These are phyloP conservation scores for Craseonycteris thonglongyai DNA, from an alignment of 2,113 vertebrate genomes.

Conservation along the genomic window DNA sequence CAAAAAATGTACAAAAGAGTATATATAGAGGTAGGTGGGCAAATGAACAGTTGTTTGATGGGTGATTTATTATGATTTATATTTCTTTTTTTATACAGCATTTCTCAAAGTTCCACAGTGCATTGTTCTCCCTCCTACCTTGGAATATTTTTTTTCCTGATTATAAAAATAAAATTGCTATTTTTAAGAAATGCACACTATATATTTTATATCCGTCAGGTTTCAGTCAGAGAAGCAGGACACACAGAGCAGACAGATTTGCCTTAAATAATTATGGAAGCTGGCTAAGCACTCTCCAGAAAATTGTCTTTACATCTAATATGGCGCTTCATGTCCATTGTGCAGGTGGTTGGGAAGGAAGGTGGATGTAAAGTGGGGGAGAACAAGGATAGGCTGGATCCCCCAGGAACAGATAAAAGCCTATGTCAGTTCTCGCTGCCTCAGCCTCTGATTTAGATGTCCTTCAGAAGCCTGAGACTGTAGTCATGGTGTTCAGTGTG, in stretches of 20 bases:
- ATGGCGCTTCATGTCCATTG: neutral
- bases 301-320: neutral
- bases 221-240: neutral
- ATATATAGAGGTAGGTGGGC: neutral
- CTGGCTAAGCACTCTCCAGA: neutral
- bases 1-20: neutral
- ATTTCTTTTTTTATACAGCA: neutral
- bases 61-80: neutral
- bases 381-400: neutral
- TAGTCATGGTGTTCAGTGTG: neutral
- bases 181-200: neutral
- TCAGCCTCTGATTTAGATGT: neutral
- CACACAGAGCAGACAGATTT: neutral
- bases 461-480: neutral
- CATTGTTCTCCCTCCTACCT: neutral
- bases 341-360: neutral
- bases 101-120: neutral
- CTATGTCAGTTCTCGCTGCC: neutral
- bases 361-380: neutral
- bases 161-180: slow-evolving; percentile 29
- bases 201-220: neutral
- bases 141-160: neutral
- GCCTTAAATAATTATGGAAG: neutral
- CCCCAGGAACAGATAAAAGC: neutral
- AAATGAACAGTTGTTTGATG: neutral